These are phyloP conservation scores for Seriola aureovittata DNA, from an alignment of 2,113 vertebrate species.

Conservation along the genomic window DNA sequence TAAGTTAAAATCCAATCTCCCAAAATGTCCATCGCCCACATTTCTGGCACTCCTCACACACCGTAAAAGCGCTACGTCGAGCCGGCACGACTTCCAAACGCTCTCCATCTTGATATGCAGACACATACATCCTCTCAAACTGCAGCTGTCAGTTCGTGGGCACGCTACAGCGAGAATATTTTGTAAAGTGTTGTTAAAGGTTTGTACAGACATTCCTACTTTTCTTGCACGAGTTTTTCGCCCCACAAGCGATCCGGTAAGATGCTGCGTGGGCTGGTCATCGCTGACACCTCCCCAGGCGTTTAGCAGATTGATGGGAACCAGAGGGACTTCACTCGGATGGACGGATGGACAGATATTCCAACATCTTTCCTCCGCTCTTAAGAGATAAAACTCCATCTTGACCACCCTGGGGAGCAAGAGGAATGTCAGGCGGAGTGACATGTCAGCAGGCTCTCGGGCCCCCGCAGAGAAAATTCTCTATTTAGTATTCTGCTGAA, in stretches of 20 bases:
- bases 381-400: constrained; percentile 65
- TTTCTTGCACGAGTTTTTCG: constrained; percentile 47
- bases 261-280: constrained; percentile 49
- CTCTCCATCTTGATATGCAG: not conserved
- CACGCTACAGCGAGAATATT: not conserved
- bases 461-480: constrained; percentile 56
- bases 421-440: constrained; percentile 67
- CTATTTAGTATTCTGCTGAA: constrained; percentile 76
- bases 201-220: constrained; percentile 10
- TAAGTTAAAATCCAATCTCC: constrained; percentile 31
- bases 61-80: not conserved
- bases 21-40: not conserved
- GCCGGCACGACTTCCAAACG: not conserved
- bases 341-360: constrained; percentile 63
- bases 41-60: constrained; percentile 2
- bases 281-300: constrained; percentile 50
- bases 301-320: constrained; percentile 57
- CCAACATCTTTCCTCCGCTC: constrained; percentile 49
- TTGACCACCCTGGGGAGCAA: constrained; percentile 48
- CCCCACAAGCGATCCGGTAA: constrained; percentile 41
- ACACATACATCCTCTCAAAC: not conserved
- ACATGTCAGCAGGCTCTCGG: constrained; percentile 62
- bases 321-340: constrained; percentile 46
- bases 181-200: constrained; percentile 4
- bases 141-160: constrained; percentile 7